Conservation (phyloP, 2,888 invertebrate genomes). For the Lasioglossum oenotherae region DNA sequence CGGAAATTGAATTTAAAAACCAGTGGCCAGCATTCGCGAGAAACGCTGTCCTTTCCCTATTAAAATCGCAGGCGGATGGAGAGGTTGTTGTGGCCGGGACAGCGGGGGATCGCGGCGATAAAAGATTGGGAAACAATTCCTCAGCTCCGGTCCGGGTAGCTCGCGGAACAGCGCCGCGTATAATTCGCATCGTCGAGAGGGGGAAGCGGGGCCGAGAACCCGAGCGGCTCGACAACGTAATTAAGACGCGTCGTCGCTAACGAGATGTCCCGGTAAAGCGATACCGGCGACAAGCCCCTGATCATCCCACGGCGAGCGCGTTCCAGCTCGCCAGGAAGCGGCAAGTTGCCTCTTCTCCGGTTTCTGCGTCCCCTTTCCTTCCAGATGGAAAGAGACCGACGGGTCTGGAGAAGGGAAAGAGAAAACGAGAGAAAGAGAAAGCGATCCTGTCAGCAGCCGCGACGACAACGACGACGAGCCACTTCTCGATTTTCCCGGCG, state of each 20-base stretch:
- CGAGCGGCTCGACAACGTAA: slow-evolving; percentile 43
- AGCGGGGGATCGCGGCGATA: background rate
- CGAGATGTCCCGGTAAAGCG: slow-evolving; percentile 57
- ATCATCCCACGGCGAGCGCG: background rate
- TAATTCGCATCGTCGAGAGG: background rate
- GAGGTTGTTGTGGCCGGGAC: background rate
- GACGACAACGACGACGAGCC: background rate
- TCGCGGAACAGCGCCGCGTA: background rate
- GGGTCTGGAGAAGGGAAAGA: background rate
- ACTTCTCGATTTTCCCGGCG: slow-evolving; percentile 20
- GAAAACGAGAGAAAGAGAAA: background rate
- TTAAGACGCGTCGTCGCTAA: slow-evolving; percentile 57
- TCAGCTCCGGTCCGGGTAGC: too few relatives aligned
- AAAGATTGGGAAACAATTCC: background rate
- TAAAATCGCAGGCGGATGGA: background rate
- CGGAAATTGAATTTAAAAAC: background rate
- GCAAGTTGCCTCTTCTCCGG: slow-evolving; percentile 19
- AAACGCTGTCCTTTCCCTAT: background rate
- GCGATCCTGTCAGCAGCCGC: slow-evolving; percentile 24
- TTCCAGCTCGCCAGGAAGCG: background rate
- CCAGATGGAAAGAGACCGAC: background rate
- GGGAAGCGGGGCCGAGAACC: background rate
- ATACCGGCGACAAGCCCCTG: slow-evolving; percentile 27
- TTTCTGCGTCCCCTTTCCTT: slow-evolving; percentile 26
- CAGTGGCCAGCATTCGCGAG: background rate